phyloP scores from a whole-genome alignment of 2,113 vertebrate genomes.

The Oreocharis arfaki region DNA sequence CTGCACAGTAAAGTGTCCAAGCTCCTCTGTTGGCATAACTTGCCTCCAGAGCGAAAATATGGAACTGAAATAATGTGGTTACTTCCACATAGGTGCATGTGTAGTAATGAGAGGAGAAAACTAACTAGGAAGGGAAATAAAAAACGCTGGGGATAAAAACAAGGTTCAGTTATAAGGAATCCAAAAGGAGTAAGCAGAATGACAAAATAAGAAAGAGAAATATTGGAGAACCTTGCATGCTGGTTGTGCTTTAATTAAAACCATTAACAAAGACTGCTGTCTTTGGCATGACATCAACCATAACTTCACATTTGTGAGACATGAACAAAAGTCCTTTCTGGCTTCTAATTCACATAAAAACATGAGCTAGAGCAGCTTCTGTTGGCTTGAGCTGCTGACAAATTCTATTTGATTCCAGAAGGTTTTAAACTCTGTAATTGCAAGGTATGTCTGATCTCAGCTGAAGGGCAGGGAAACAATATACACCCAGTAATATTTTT shows the following conservation, averaged over 20 bases:
- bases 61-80: not conserved
- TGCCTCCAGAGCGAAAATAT: not conserved
- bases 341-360: not conserved
- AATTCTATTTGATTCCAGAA: not conserved
- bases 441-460: not conserved
- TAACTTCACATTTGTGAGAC: not conserved
- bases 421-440: not conserved
- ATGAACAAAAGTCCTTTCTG: not conserved
- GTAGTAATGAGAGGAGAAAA: not conserved
- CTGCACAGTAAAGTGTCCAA: not conserved
- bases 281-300: slow-evolving; percentile 26
- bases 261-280: not conserved
- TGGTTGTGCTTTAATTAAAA: slow-evolving; percentile 25
- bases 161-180: not conserved
- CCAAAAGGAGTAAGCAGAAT: not conserved
- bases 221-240: not conserved
- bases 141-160: not conserved
- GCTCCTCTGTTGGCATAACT: not conserved
- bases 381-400: not conserved
- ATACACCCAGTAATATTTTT: not conserved
- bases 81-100: not conserved
- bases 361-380: not conserved
- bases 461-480: not conserved
- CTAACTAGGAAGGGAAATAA: not conserved
- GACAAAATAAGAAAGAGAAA: not conserved